Conservation (phyloP, 2,797 vertebrate species). For the Schizopygopsis pylzovi region DNA sequence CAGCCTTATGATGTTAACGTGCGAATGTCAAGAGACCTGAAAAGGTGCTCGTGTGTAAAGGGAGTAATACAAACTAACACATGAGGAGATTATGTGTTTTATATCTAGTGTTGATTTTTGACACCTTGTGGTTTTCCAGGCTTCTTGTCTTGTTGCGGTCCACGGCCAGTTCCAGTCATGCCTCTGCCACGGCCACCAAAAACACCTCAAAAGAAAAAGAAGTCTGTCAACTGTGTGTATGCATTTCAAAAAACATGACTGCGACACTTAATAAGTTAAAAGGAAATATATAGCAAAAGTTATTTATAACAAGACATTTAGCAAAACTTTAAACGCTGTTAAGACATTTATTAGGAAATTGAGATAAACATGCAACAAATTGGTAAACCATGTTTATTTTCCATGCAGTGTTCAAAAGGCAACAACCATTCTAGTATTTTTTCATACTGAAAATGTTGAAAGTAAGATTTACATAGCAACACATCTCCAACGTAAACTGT, state of each 20-base stretch:
- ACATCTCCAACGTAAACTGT: too few relatives aligned
- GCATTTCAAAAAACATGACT: neutral
- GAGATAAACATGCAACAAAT: too few relatives aligned
- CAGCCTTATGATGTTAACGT: neutral
- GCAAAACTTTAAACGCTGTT: too few relatives aligned
- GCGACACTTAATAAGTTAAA: neutral
- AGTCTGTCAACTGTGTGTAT: neutral
- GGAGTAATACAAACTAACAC: neutral
- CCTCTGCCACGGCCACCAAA: slow-evolving; percentile 91
- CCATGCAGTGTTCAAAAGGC: too few relatives aligned
- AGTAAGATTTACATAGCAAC: too few relatives aligned
- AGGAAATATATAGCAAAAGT: neutral
- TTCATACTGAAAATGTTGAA: too few relatives aligned
- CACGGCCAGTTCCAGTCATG: slow-evolving; percentile 80
- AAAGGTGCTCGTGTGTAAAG: neutral
- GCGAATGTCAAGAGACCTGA: neutral
- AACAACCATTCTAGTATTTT: neutral
- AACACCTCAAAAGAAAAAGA: slow-evolving; percentile 72
- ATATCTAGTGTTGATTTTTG: slow-evolving; percentile 86
- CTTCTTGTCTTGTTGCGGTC: slow-evolving; percentile 88
- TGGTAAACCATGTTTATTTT: neutral
- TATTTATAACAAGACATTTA: neutral
- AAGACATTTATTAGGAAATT: too few relatives aligned
- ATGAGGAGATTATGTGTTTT: neutral
- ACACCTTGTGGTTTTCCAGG: slow-evolving; percentile 85